Evolutionary conservation across 2,888 invertebrate species (phyloP).

Genomic region (Thera obeliscata): DNA sequence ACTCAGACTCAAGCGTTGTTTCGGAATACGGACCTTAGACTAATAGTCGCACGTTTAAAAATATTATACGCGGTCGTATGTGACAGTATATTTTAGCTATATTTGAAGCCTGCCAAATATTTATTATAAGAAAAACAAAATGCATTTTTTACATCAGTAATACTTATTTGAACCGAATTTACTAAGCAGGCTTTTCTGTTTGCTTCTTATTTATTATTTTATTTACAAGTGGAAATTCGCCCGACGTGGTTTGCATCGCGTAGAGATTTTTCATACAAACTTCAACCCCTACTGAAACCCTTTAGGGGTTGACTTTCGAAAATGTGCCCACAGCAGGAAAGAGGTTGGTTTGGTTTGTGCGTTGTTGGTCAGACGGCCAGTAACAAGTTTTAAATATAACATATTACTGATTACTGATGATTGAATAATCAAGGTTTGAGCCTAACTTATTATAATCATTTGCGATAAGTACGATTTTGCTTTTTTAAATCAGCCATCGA

Average conservation of each 20-base stretch:
- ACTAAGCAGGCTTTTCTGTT: slow-evolving; percentile 1
- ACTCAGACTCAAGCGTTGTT: no score
- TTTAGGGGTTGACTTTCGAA: no score
- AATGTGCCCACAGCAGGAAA: no score
- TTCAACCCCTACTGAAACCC: no score
- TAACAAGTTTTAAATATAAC: no score
- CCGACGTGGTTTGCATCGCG: no score
- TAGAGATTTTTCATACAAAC: no score
- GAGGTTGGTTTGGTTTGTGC: no score
- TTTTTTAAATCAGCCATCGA: neutral
- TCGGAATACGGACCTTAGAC: no score
- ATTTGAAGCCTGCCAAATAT: slow-evolving; percentile 48
- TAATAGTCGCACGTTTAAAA: slow-evolving; percentile 6
- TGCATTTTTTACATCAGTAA: neutral
- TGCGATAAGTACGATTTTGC: neutral
- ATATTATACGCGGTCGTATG: neutral
- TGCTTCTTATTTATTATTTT: neutral
- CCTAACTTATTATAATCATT: neutral
- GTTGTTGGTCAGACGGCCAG: no score
- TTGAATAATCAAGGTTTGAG: neutral
- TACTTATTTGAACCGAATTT: neutral
- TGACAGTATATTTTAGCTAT: slow-evolving; percentile 28
- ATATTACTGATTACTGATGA: no score
- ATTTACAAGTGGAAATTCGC: neutral
- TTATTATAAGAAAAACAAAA: slow-evolving; percentile 6